Base-by-base conservation (phyloP, 2,113 vertebrate species). In the Synodontis membranacea region DNA sequence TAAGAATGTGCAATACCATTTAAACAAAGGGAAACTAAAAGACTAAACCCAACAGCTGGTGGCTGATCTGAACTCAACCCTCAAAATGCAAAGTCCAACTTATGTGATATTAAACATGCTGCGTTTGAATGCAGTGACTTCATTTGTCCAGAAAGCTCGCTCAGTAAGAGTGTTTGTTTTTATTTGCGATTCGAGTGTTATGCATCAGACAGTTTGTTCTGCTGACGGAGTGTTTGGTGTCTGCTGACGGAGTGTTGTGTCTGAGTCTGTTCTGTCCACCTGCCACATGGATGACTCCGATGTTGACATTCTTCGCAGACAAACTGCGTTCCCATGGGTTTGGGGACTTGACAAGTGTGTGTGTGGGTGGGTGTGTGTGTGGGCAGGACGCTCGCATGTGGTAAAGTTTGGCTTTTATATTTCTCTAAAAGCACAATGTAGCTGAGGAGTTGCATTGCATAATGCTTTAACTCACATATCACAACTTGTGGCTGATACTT, bases 251-350 rank as follows among this genome's bases (percentile, higher is more conserved):
- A 80, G 86, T 87, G 88, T 82, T 83, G 82, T 79, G 86, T 89
- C 88, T 82, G 86, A 85, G 75, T 88, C 89, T 89, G 89, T 88
- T 88, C 54, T 60, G 76, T 86, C 89, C 86, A 89, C 84, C 86
- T 89, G 89, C 87, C 84, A 78, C 78, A 86, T 15, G 54, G 81
- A 89, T 84, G 89, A 84, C 80, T 80, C 37, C 31, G 78, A 74
- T 80, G 88, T 48, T 80, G 84, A 28, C 37, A 54, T 86, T 74
- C 23, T 64, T 17, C 37, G 12, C 66, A 54, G 56, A 82, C 74
- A 52, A 76, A 82, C 56, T 72, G 70, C 39, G 56, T 84, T 84
- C 46, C 42, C 50, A 64, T 78, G 64, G 56, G 76, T 72, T 68
- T 12, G 46, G 46, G 81, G 44, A 81, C 46, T 60, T 58, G 23